Evolutionary conservation across 1,140 invertebrate species (phyloP).

Genomic region (Odontomachus brunneus): DNA sequence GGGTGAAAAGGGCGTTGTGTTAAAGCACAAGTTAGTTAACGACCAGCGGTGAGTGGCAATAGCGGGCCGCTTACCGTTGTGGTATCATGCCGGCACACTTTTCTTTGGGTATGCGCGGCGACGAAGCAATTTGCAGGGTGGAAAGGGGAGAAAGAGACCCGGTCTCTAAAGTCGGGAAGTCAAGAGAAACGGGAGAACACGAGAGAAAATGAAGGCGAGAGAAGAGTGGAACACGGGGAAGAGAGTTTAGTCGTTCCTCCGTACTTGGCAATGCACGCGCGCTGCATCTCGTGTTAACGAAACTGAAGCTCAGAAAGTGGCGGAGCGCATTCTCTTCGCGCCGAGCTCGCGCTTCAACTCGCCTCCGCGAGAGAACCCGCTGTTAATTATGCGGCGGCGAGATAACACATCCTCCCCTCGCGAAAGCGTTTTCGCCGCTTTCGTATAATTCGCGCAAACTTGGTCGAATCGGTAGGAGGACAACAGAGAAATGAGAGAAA

Average conservation of each 20-base stretch:
- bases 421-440: constrained; percentile 8
- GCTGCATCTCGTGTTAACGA: neutral
- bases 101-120: constrained; percentile 42
- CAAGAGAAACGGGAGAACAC: too few relatives aligned
- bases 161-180: constrained; percentile 7
- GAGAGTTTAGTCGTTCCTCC: constrained; percentile 9
- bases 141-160: neutral
- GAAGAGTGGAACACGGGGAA: neutral
- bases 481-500: neutral
- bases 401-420: neutral
- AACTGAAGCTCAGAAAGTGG: constrained; percentile 15
- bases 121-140: constrained; percentile 16
- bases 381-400: constrained; percentile 16
- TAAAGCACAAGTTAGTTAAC: constrained; percentile 82
- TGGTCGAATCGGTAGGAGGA: constrained; percentile 20
- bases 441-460: constrained; percentile 9
- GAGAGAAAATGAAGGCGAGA: neutral
- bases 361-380: neutral
- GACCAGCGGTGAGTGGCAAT: constrained; percentile 74
- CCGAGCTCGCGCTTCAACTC: neutral
- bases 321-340: neutral
- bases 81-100: constrained; percentile 72
- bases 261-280: neutral
- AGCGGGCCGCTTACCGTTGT: constrained; percentile 79
- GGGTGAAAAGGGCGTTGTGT: constrained; percentile 75